phyloP scores from a whole-genome alignment of 2,888 invertebrate species.

The Teinopalpus imperialis region DNA sequence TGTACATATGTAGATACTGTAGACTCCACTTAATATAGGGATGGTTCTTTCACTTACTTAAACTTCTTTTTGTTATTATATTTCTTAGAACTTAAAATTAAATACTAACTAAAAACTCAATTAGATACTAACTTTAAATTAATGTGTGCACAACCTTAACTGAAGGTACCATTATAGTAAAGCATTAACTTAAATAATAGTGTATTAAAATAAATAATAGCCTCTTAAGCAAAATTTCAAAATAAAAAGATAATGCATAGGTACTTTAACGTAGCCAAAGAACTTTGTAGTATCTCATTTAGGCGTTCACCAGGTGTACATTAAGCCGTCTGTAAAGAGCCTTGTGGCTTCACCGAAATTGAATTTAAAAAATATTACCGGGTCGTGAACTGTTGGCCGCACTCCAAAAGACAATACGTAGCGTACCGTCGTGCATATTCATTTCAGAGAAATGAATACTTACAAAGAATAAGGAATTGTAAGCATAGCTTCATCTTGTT shows the following conservation, averaged over 20 bases:
- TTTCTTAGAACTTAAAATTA: too few relatives aligned
- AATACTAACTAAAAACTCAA: too few relatives aligned
- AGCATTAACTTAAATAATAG: too few relatives aligned
- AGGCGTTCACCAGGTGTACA: constrained; percentile 78
- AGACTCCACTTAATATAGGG: too few relatives aligned
- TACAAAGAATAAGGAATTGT: constrained; percentile 29
- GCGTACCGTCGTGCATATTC: constrained; percentile 68
- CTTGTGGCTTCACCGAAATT: constrained; percentile 78
- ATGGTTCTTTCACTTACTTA: too few relatives aligned
- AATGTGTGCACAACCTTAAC: too few relatives aligned
- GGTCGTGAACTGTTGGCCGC: constrained; percentile 72
- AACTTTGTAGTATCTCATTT: constrained; percentile 68
- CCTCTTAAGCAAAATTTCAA: neutral
- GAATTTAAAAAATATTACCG: constrained; percentile 81
- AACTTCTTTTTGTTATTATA: too few relatives aligned
- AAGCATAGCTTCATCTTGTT: constrained; percentile 44
- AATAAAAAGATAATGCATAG: constrained; percentile 10
- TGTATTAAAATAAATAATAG: neutral
- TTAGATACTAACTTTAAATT: too few relatives aligned
- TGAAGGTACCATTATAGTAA: too few relatives aligned
- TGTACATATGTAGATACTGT: too few relatives aligned
- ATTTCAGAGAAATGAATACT: constrained; percentile 73
- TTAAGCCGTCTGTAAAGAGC: constrained; percentile 74
- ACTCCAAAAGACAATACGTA: constrained; percentile 75
- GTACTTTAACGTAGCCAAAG: constrained; percentile 11